A percentile compares a stretch with the other conserved stretches of the same genome.
Evolutionary conservation across 2,888 invertebrate genomes (phyloP).

Genomic region (Trichacis sp.): DNA sequence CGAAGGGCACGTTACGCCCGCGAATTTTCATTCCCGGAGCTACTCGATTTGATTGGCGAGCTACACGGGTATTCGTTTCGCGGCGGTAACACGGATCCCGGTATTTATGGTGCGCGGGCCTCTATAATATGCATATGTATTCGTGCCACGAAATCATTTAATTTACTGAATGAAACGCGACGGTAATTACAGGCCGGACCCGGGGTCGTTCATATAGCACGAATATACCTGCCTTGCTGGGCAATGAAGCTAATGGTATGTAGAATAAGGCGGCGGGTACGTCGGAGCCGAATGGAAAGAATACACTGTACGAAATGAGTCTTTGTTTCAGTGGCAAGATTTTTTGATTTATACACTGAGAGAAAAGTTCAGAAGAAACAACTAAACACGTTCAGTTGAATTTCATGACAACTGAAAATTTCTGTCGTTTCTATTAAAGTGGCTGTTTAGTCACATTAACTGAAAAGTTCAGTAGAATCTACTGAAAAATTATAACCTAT

Average conservation of each 20-base stretch:
- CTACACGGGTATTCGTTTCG: slow-evolving; percentile 19
- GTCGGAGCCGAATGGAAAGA: not conserved
- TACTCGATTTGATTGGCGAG: slow-evolving; percentile 14
- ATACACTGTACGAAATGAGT: too few relatives aligned
- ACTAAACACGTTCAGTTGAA: too few relatives aligned
- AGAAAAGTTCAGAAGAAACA: too few relatives aligned
- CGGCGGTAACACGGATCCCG: slow-evolving; percentile 24
- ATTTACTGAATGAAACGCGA: slow-evolving; percentile 58
- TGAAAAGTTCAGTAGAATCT: too few relatives aligned
- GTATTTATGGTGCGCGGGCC: slow-evolving; percentile 21
- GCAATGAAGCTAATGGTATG: slow-evolving; percentile 24
- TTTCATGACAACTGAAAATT: too few relatives aligned
- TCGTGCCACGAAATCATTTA: slow-evolving; percentile 60
- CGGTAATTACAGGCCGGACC: slow-evolving; percentile 49
- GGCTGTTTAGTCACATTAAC: too few relatives aligned
- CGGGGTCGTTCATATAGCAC: slow-evolving; percentile 57
- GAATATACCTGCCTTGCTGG: slow-evolving; percentile 47
- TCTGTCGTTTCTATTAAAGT: too few relatives aligned
- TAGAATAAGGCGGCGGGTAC: not conserved
- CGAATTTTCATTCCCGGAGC: not conserved
- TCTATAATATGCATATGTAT: slow-evolving; percentile 37
- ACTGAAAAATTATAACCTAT: too few relatives aligned
- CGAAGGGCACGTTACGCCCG: not conserved
- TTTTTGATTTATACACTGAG: too few relatives aligned
- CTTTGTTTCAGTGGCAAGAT: too few relatives aligned